Evolutionary conservation across 2,797 vertebrate genomes (phyloP).

Genomic region (Pipistrellus nathusii): DNA sequence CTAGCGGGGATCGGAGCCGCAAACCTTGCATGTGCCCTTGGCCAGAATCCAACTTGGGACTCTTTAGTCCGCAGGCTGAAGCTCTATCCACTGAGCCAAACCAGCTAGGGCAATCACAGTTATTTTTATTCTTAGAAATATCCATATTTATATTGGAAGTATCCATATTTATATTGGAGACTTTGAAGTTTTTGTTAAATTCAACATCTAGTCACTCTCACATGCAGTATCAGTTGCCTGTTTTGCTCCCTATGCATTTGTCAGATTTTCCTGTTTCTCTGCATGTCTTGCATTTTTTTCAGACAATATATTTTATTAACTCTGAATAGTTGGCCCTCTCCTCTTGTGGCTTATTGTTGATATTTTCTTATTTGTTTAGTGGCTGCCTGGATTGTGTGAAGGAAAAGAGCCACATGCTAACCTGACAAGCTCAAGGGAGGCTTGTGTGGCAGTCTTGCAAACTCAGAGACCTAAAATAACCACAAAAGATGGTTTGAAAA

Average conservation of each 20-base stretch:
- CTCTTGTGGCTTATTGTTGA: not conserved
- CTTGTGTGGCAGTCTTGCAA: too few relatives aligned
- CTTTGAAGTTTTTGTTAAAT: constrained; percentile 34
- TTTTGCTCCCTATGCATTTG: not conserved
- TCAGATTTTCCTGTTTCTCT: constrained; percentile 10
- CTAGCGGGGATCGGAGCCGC: too few relatives aligned
- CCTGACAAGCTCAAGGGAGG: too few relatives aligned
- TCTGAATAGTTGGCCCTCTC: not conserved
- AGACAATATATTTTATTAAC: not conserved
- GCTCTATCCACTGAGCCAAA: too few relatives aligned
- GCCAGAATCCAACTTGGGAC: too few relatives aligned
- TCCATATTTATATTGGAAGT: not conserved
- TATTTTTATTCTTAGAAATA: not conserved
- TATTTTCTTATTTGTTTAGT: not conserved
- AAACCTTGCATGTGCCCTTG: too few relatives aligned
- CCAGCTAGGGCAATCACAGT: too few relatives aligned
- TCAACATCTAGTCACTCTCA: not conserved
- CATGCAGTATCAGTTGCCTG: not conserved
- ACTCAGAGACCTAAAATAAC: too few relatives aligned
- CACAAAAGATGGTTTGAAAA: too few relatives aligned
- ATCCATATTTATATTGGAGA: not conserved
- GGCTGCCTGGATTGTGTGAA: not conserved
- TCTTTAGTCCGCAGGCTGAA: too few relatives aligned
- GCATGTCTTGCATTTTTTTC: not conserved
- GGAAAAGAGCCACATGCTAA: too few relatives aligned